Conservation (phyloP, 2,113 vertebrate species). For the Cettia cetti region DNA sequence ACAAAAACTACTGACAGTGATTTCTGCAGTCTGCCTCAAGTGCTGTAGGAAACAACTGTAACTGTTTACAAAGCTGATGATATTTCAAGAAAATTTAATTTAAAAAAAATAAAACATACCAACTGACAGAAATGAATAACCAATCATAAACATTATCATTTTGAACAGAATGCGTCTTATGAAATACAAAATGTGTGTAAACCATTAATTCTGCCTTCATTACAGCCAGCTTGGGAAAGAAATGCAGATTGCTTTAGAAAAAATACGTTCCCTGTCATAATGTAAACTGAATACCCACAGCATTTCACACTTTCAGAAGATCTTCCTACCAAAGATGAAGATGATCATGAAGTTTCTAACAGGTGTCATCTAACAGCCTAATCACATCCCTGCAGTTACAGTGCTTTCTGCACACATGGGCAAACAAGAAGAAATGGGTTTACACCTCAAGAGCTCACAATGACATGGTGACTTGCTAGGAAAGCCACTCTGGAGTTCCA, state of each 20-base stretch:
- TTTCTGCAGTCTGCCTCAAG: neutral
- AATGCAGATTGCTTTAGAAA: neutral
- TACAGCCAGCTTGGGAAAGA: neutral
- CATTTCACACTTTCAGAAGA: neutral
- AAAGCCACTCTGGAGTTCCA: neutral
- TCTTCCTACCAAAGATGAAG: neutral
- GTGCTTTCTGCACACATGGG: neutral
- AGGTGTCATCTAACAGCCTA: neutral
- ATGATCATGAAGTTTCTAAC: neutral
- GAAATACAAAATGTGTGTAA: slow-evolving; percentile 1
- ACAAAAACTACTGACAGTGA: neutral
- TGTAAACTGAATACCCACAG: neutral
- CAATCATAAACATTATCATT: neutral
- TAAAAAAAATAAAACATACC: neutral
- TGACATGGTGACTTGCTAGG: neutral
- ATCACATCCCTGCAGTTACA: neutral
- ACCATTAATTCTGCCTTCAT: neutral
- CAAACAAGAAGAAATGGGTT: neutral
- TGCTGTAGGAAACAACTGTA: neutral
- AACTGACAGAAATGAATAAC: slow-evolving; percentile 13
- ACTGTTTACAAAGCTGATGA: neutral
- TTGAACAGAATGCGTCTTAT: slow-evolving; percentile 23
- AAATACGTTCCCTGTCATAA: neutral
- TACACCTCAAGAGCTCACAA: neutral
- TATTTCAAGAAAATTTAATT: slow-evolving; percentile 18